Evolutionary conservation across 2,113 vertebrate genomes (phyloP), one percentile per base, ranked within the genome.

Genomic region (Triplophysa siluroides): DNA sequence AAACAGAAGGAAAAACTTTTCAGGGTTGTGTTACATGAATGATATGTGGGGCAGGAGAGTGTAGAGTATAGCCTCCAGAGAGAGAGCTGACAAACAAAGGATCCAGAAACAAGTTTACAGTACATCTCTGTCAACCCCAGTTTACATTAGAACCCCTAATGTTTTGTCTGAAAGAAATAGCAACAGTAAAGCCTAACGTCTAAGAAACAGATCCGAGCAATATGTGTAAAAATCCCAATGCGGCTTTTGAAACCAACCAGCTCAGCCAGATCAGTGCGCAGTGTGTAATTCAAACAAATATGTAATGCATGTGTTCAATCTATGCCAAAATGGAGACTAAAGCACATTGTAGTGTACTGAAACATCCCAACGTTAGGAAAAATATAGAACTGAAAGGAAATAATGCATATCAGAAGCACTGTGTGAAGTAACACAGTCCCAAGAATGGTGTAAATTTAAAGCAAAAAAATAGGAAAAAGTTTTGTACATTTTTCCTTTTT

Each of bases 71-170:
- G n/a, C n/a, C n/a, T n/a, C n/a, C n/a, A n/a, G n/a, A n/a, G n/a
- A n/a, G n/a, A n/a, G n/a, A n/a, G n/a, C n/a, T n/a, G n/a, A n/a
- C n/a, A n/a, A n/a, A n/a, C n/a, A n/a, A n/a, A n/a, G n/a, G n/a
- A 45, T 71, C 67, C 47, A 68, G 60, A 62, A 18, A 65, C 43
- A 26, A 16, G 16, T 70, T 70, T 81, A 75, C 64, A 77, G 60
- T 70, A 66, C 24, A 7, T 52, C 58, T n/a, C 19, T n/a, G n/a
- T n/a, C n/a, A n/a, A n/a, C n/a, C n/a, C n/a, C n/a, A n/a, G n/a
- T n/a, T n/a, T n/a, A n/a, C n/a, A n/a, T n/a, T n/a, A n/a, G n/a
- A n/a, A n/a, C n/a, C n/a, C n/a, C n/a, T n/a, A n/a, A n/a, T n/a
- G n/a, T n/a, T n/a, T n/a, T n/a, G n/a, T n/a, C n/a, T n/a, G n/a